Conservation (phyloP, 2,113 vertebrate genomes). For the Datnioides undecimradiatus region DNA sequence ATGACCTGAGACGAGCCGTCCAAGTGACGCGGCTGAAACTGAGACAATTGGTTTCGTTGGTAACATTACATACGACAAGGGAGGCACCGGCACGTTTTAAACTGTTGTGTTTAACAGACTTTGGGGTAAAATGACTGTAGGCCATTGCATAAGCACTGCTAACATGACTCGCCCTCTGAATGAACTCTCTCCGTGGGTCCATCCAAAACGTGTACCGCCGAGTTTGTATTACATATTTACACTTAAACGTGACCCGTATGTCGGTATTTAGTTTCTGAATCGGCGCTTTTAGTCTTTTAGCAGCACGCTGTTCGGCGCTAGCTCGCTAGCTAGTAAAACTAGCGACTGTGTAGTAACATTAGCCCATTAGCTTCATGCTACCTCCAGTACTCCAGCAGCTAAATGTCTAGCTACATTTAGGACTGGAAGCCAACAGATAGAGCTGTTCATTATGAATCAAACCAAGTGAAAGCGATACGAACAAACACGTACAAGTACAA, state of each 20-base stretch:
- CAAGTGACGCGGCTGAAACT: constrained; percentile 10
- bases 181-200: not conserved
- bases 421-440: not conserved
- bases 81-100: not conserved
- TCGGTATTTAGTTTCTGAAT: not conserved
- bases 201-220: not conserved
- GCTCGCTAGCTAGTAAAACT: constrained; percentile 31
- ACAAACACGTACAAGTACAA: not conserved
- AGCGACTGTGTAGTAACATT: constrained; percentile 15
- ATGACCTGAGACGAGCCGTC: not conserved
- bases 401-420: constrained; percentile 25
- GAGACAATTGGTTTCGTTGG: not conserved
- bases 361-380: constrained; percentile 66
- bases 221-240: too few relatives aligned
- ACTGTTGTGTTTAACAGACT: not conserved
- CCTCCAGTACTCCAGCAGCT: constrained; percentile 61
- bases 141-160: constrained; percentile 33
- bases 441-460: not conserved
- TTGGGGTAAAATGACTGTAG: constrained; percentile 3
- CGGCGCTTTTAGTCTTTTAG: not conserved
- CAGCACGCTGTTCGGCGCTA: not conserved
- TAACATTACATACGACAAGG: not conserved
- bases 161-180: constrained; percentile 1
- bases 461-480: not conserved
- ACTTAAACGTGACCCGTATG: not conserved